Percentiles rank a stretch among this genome's conserved stretches.
These are phyloP conservation scores for Cinara cedri DNA, from an alignment of 2,888 invertebrate genomes.

Conservation along the genomic window DNA sequence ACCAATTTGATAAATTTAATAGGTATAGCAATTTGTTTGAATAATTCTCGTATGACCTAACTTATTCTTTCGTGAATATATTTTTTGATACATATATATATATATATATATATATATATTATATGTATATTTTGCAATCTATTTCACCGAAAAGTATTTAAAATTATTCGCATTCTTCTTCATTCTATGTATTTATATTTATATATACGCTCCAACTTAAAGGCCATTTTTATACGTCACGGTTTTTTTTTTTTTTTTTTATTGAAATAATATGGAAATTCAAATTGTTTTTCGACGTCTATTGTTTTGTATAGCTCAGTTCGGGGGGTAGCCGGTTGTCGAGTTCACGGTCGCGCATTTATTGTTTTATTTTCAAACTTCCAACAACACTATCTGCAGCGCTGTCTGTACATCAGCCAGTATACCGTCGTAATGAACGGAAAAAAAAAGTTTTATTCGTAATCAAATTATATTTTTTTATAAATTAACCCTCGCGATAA, in stretches of 20 bases:
- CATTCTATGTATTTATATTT: background rate
- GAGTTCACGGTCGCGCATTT: too few relatives aligned
- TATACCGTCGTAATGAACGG: too few relatives aligned
- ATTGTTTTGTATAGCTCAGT: conserved; percentile 23
- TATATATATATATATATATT: background rate
- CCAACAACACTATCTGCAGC: too few relatives aligned
- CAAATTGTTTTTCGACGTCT: conserved; percentile 33
- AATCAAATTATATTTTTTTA: too few relatives aligned
- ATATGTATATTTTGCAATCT: background rate
- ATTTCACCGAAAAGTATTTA: background rate
- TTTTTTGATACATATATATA: too few relatives aligned
- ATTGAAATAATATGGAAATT: conserved; percentile 30
- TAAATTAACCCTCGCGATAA: too few relatives aligned
- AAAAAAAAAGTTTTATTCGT: too few relatives aligned
- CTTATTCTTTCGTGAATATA: background rate
- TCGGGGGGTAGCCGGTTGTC: background rate
- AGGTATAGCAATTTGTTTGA: too few relatives aligned
- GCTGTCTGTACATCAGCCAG: too few relatives aligned
- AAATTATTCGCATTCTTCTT: conserved; percentile 22
- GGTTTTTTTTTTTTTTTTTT: conserved; percentile 10
- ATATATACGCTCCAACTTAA: background rate
- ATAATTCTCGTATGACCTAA: background rate
- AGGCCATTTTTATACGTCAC: conserved; percentile 1
- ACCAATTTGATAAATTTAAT: too few relatives aligned
- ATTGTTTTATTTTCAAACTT: too few relatives aligned